Conservation (phyloP, 1,140 invertebrate species). For the Hycleus phaleratus region DNA sequence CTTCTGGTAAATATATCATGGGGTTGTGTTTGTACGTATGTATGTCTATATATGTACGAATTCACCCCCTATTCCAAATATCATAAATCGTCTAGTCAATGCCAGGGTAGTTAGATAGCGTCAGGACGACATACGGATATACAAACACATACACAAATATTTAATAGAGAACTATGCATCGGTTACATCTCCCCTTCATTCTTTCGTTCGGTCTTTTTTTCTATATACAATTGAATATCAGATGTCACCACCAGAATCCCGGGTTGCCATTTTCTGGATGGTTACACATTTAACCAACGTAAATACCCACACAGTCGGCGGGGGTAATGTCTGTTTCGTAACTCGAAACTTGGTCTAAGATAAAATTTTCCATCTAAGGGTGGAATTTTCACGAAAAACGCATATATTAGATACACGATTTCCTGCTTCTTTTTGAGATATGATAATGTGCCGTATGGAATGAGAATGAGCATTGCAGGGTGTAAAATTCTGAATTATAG, state of each 20-base stretch:
- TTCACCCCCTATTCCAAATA: constrained; percentile 26
- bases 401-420: too few relatives aligned
- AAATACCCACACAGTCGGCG: background rate
- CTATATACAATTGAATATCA: constrained; percentile 35
- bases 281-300: constrained; percentile 29
- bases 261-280: constrained; percentile 36
- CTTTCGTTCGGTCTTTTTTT: background rate
- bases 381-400: too few relatives aligned
- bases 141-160: too few relatives aligned
- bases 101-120: constrained; percentile 16
- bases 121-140: too few relatives aligned
- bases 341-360: too few relatives aligned
- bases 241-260: constrained; percentile 37
- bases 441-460: too few relatives aligned
- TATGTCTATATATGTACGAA: too few relatives aligned
- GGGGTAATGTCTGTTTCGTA: too few relatives aligned
- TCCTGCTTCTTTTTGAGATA: too few relatives aligned
- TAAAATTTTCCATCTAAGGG: too few relatives aligned
- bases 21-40: background rate
- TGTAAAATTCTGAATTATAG: too few relatives aligned
- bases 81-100: constrained; percentile 39
- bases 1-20: constrained; percentile 34
- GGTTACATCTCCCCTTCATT: constrained; percentile 6
- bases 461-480: too few relatives aligned
- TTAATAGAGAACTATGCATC: background rate